These are phyloP conservation scores for Semnopithecus entellus DNA, from an alignment of 2,113 vertebrate species.

Conservation along the genomic window DNA sequence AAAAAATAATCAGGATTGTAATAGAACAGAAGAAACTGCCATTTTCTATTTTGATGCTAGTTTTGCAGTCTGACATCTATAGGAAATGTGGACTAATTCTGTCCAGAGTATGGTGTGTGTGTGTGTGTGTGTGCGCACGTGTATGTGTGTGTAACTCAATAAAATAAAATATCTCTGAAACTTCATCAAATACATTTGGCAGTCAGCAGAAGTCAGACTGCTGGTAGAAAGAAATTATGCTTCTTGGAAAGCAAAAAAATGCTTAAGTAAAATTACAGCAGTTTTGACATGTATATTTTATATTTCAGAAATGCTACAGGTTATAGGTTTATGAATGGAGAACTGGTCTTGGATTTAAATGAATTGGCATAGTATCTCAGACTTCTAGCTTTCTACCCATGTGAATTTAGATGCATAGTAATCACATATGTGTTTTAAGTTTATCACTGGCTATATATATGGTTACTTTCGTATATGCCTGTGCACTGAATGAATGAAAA, in stretches of 20 bases:
- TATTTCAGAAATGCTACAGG: neutral
- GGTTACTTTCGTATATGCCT: accelerated
- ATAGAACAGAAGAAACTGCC: slow-evolving; percentile 67
- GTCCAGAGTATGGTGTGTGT: neutral
- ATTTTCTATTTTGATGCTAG: slow-evolving; percentile 29
- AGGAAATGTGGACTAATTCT: neutral
- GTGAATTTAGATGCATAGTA: neutral
- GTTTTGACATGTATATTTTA: neutral
- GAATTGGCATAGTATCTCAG: neutral
- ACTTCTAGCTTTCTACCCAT: no score
- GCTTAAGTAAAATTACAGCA: neutral
- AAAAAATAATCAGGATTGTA: slow-evolving; percentile 72
- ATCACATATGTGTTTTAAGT: neutral
- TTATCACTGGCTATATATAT: accelerated
- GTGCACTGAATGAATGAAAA: neutral
- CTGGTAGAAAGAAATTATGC: neutral
- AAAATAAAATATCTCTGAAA: neutral
- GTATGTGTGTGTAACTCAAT: neutral
- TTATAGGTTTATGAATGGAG: neutral
- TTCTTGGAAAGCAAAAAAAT: neutral
- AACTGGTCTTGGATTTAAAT: neutral
- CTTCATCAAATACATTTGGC: neutral
- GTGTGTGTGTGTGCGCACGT: neutral
- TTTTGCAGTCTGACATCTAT: neutral
- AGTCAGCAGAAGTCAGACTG: neutral